Evolutionary conservation across 2,797 vertebrate species (phyloP).

Genomic region (Tokudaia muenninki): DNA sequence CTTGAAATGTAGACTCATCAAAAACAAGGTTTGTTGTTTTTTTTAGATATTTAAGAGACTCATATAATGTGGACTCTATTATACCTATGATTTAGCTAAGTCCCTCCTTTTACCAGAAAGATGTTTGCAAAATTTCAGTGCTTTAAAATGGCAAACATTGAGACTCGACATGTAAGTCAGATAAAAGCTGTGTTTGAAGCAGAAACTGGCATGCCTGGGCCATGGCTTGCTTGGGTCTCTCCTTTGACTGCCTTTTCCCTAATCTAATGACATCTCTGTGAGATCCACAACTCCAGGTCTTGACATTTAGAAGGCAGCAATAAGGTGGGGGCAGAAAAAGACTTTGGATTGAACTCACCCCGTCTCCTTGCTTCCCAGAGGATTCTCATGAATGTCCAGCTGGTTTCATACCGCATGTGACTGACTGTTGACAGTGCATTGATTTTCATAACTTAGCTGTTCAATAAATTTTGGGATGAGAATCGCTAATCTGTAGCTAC

Average conservation of each 20-base stretch:
- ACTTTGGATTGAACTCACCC: neutral
- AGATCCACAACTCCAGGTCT: neutral
- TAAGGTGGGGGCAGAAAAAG: neutral
- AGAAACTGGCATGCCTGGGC: neutral
- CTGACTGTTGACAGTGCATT: neutral
- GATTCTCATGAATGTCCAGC: neutral
- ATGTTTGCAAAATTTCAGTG: conserved; percentile 39
- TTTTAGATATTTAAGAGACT: neutral
- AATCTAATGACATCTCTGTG: neutral
- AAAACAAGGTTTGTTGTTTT: neutral
- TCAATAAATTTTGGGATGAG: neutral
- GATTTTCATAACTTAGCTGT: conserved; percentile 45
- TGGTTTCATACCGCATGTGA: conserved; percentile 37
- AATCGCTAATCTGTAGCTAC: conserved; percentile 21
- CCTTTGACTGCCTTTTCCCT: neutral
- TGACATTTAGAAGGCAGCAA: conserved; percentile 19
- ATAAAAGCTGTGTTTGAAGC: neutral
- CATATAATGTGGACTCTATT: conserved; percentile 27
- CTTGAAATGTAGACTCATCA: neutral
- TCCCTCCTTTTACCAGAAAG: conserved; percentile 28
- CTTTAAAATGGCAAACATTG: conserved; percentile 2
- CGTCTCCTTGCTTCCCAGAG: neutral
- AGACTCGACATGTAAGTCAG: neutral
- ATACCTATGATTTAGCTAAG: neutral
- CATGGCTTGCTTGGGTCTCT: neutral